phyloP scores from a whole-genome alignment of 2,888 invertebrate genomes.

The Vanessa cardui region DNA sequence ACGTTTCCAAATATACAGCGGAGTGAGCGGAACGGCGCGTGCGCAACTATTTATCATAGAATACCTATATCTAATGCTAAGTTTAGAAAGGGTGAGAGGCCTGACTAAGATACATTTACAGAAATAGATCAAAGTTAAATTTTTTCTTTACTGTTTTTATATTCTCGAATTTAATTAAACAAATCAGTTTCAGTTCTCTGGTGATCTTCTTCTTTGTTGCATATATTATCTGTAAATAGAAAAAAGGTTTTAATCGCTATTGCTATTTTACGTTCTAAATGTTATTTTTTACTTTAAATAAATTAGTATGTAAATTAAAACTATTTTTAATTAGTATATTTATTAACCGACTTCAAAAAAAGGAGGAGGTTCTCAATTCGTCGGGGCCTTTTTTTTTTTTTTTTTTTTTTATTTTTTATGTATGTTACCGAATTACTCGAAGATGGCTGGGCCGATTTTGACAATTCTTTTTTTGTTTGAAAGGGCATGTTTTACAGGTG shows the following conservation, averaged over 20 bases:
- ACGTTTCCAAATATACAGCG: constrained; percentile 31
- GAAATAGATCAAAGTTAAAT: constrained; percentile 26
- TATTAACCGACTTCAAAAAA: no score
- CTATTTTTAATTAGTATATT: no score
- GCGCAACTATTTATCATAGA: constrained; percentile 26
- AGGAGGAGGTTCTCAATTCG: no score
- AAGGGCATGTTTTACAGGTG: no score
- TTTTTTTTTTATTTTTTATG: no score
- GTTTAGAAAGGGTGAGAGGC: constrained; percentile 29
- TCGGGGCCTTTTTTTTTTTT: no score
- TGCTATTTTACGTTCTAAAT: neutral
- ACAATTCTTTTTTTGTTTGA: no score
- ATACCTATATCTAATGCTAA: constrained; percentile 25
- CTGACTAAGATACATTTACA: constrained; percentile 24
- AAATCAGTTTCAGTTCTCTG: neutral
- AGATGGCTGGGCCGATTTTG: no score
- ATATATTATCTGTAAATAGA: neutral
- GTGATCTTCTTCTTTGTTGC: neutral
- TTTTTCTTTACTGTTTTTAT: constrained; percentile 2
- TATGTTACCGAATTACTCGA: no score
- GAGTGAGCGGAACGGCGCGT: constrained; percentile 19
- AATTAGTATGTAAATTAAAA: no score
- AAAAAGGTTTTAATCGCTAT: neutral
- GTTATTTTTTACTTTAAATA: neutral
- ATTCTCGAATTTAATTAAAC: neutral